Percentiles rank a stretch among this genome's conserved stretches.
phyloP scores from a whole-genome alignment of 2,113 vertebrate species.

The Gallinago paraguaiae region DNA sequence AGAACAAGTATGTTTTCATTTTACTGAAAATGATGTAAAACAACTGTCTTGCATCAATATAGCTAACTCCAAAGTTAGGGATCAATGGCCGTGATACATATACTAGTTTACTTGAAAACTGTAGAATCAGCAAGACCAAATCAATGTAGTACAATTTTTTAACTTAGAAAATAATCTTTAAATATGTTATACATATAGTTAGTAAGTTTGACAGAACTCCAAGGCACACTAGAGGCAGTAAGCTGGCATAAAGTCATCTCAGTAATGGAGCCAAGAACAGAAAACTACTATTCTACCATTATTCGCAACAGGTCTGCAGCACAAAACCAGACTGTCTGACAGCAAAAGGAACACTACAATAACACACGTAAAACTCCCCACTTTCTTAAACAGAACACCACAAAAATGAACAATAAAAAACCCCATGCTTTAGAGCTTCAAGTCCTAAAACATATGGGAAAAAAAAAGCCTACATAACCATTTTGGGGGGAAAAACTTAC shows the following conservation, averaged over 20 bases:
- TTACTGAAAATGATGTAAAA: background rate
- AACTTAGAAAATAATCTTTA: background rate
- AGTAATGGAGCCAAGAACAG: background rate
- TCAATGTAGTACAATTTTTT: background rate
- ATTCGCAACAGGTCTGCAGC: background rate
- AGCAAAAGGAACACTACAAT: background rate
- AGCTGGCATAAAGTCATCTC: background rate
- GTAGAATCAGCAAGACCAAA: background rate
- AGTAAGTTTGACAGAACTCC: background rate
- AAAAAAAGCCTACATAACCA: background rate
- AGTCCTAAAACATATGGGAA: background rate
- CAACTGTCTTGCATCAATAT: background rate
- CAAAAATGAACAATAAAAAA: background rate
- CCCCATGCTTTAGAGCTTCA: background rate
- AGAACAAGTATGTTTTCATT: background rate
- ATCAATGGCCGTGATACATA: background rate
- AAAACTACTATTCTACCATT: background rate
- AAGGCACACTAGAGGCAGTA: background rate
- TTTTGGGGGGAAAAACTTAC: conserved; percentile 75
- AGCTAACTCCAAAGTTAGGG: background rate
- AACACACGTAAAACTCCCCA: background rate
- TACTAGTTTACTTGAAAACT: background rate
- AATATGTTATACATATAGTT: background rate
- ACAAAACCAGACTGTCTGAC: background rate
- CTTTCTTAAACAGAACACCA: background rate